phyloP scores from a whole-genome alignment of 2,113 vertebrate genomes.

The Heloderma charlesbogerti region DNA sequence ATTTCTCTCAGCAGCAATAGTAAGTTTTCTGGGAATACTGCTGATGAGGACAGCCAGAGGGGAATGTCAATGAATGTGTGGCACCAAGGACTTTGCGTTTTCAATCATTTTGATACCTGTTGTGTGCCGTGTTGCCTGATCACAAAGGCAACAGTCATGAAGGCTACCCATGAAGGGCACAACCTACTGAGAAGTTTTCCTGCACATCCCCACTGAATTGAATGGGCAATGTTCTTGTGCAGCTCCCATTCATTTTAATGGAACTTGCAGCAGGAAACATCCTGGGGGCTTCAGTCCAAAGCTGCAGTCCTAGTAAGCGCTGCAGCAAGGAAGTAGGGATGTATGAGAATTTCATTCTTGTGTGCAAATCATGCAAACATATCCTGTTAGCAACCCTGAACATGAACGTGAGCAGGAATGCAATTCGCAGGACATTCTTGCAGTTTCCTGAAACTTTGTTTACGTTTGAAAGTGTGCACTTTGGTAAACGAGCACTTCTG shows the following conservation, averaged over 20 bases:
- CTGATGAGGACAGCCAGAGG: constrained; percentile 32
- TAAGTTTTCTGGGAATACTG: constrained; percentile 63
- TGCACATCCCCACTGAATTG: neutral
- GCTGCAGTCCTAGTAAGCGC: neutral
- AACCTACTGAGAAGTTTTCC: neutral
- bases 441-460: too few relatives aligned
- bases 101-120: constrained; percentile 30
- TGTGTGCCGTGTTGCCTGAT: constrained; percentile 34
- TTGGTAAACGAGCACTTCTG: too few relatives aligned
- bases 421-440: too few relatives aligned
- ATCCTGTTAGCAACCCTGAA: too few relatives aligned
- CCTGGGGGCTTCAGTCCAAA: neutral
- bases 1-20: constrained; percentile 68
- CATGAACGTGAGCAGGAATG: too few relatives aligned
- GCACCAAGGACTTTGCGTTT: constrained; percentile 32
- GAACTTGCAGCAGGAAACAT: neutral
- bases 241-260: neutral
- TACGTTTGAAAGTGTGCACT: too few relatives aligned
- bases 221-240: neutral
- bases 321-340: too few relatives aligned
- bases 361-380: too few relatives aligned
- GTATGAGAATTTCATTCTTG: too few relatives aligned
- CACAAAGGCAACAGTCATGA: constrained; percentile 16
- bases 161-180: neutral
- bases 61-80: constrained; percentile 60